Percentiles rank a stretch among this genome's conserved stretches.
These are phyloP conservation scores for Pseudachorutes palmiensis DNA, from an alignment of 1,140 invertebrate genomes.

Conservation along the genomic window DNA sequence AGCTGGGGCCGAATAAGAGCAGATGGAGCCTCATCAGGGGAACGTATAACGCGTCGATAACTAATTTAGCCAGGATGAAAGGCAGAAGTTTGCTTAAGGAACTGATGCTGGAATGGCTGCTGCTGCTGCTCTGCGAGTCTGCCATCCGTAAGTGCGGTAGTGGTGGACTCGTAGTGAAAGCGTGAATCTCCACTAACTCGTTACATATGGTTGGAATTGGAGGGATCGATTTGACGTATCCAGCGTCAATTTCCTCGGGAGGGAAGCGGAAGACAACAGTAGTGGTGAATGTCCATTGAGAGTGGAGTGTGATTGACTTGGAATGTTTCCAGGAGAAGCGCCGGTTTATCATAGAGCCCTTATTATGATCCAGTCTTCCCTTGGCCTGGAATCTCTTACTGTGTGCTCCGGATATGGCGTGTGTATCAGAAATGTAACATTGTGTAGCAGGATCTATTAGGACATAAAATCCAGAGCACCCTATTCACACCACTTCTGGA, in stretches of 20 bases:
- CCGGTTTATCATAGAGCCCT: background rate
- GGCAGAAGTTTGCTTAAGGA: too few species aligned
- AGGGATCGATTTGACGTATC: background rate
- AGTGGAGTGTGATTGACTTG: constrained; percentile 2
- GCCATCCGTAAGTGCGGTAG: too few species aligned
- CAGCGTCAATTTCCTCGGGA: background rate
- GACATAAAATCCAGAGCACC: constrained; percentile 6
- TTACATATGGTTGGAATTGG: background rate
- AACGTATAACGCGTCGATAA: too few species aligned
- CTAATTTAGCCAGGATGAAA: too few species aligned
- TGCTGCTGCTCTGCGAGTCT: too few species aligned
- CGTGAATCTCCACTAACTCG: too few species aligned
- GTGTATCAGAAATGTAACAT: background rate
- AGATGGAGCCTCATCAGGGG: too few species aligned
- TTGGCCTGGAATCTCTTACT: background rate
- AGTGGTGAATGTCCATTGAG: background rate
- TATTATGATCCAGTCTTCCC: background rate
- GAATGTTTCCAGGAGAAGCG: background rate
- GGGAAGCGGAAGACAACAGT: background rate
- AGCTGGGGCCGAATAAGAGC: too few species aligned
- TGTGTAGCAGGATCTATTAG: background rate
- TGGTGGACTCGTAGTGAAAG: too few species aligned
- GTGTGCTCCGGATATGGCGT: background rate
- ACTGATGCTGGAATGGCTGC: too few species aligned
- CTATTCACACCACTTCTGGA: constrained; percentile 1